Percentiles rank a stretch among this genome's conserved stretches.
Conservation (phyloP, 2,113 vertebrate species). For the Engystomops pustulosus region DNA sequence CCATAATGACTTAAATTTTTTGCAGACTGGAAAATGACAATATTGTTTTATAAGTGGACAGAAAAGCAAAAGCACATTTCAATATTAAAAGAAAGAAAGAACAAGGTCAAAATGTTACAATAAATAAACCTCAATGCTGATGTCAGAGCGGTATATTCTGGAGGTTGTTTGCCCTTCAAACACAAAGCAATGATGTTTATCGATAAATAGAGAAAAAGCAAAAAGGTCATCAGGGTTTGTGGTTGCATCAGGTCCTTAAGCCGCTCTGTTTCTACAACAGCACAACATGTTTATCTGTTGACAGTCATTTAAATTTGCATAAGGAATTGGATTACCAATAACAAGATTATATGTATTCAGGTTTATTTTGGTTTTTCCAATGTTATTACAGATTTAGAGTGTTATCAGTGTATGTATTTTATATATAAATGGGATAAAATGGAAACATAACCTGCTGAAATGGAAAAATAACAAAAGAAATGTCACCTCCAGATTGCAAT, state of each 20-base stretch:
- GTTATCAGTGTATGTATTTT: not conserved
- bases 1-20: too few species aligned
- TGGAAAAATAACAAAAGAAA: too few species aligned
- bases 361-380: not conserved
- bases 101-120: conserved; percentile 37
- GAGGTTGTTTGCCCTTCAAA: conserved; percentile 39
- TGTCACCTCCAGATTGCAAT: too few species aligned
- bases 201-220: conserved; percentile 22
- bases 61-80: not conserved
- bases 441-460: too few species aligned
- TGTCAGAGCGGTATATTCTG: not conserved
- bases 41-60: not conserved
- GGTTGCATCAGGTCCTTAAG: conserved; percentile 12
- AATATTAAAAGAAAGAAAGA: not conserved
- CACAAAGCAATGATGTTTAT: conserved; percentile 34
- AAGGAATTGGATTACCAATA: not conserved
- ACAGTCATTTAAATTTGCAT: not conserved
- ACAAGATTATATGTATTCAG: not conserved
- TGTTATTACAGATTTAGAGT: not conserved
- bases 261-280: not conserved
- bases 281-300: not conserved
- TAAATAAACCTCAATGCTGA: not conserved
- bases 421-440: too few species aligned
- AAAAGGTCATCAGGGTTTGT: conserved; percentile 19
- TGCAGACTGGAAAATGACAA: too few species aligned